Evolutionary conservation across 1,140 invertebrate genomes (phyloP).

Genomic region (Drosophila yakuba): DNA sequence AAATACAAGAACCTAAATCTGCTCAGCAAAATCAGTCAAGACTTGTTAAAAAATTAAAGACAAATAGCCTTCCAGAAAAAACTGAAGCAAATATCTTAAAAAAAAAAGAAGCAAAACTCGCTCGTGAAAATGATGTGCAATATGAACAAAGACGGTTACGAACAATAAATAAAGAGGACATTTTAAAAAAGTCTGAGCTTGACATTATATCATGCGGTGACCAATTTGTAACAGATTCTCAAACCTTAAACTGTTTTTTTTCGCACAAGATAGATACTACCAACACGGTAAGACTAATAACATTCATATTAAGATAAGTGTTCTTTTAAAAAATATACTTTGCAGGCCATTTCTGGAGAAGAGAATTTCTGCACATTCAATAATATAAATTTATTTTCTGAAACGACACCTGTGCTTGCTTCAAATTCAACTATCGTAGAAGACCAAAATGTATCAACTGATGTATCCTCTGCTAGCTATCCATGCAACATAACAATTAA

Average conservation of each 20-base stretch:
- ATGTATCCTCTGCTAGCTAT: slow-evolving; percentile 17
- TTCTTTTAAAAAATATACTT: not conserved
- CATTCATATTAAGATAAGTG: not conserved
- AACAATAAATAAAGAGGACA: slow-evolving; percentile 9
- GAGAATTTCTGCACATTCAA: slow-evolving; percentile 32
- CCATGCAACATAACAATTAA: slow-evolving; percentile 32
- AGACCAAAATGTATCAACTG: slow-evolving; percentile 12
- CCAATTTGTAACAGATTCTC: slow-evolving; percentile 23
- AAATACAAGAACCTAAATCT: not conserved
- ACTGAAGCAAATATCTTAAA: not conserved
- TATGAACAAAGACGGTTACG: slow-evolving; percentile 3
- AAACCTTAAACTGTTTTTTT: slow-evolving; percentile 31
- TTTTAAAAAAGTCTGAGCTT: slow-evolving; percentile 47
- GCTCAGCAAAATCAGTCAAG: not conserved
- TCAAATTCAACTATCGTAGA: slow-evolving; percentile 13
- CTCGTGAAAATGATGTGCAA: slow-evolving; percentile 1
- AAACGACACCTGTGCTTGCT: slow-evolving; percentile 20
- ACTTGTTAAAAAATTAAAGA: not conserved
- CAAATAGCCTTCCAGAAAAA: not conserved
- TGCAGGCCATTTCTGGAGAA: slow-evolving; percentile 45
- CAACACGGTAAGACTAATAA: slow-evolving; percentile 40
- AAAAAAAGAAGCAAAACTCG: too few species aligned
- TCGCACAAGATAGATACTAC: slow-evolving; percentile 34
- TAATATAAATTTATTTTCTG: slow-evolving; percentile 43
- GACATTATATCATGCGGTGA: slow-evolving; percentile 52